These are phyloP conservation scores for Hydrolagus affinis DNA, from an alignment of 2,113 vertebrate species.

Conservation along the genomic window DNA sequence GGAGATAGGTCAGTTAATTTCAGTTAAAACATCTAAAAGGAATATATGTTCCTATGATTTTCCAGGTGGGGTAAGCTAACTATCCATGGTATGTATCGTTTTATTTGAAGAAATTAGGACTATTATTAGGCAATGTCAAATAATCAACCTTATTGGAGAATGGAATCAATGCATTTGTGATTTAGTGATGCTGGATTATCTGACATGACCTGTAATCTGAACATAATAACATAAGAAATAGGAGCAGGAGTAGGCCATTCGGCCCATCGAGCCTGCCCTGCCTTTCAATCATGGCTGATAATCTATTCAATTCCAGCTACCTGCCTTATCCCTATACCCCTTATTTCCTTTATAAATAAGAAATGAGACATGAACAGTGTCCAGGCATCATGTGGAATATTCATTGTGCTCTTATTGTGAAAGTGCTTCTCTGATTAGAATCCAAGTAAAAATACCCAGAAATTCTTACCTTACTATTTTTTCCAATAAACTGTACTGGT, in stretches of 20 bases:
- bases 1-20: not conserved
- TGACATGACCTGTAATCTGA: not conserved
- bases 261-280: no score
- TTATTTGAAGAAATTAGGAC: not conserved
- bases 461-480: slow-evolving; percentile 53
- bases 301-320: no score
- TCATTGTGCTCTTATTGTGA: not conserved
- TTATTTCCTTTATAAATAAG: no score
- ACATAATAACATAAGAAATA: no score
- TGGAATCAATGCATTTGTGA: not conserved
- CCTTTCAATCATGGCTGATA: no score
- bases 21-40: not conserved
- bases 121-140: not conserved
- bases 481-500: slow-evolving; percentile 53
- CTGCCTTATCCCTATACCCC: no score
- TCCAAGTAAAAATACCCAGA: not conserved
- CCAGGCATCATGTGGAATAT: not conserved
- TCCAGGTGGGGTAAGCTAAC: not conserved
- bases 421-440: not conserved
- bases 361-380: no score
- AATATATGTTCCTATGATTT: not conserved
- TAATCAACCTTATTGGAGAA: not conserved
- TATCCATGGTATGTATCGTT: not conserved
- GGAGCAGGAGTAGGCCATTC: no score
- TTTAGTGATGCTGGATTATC: not conserved